Base-by-base conservation (phyloP, 2,797 vertebrate species). In the Cossypha caffra region DNA sequence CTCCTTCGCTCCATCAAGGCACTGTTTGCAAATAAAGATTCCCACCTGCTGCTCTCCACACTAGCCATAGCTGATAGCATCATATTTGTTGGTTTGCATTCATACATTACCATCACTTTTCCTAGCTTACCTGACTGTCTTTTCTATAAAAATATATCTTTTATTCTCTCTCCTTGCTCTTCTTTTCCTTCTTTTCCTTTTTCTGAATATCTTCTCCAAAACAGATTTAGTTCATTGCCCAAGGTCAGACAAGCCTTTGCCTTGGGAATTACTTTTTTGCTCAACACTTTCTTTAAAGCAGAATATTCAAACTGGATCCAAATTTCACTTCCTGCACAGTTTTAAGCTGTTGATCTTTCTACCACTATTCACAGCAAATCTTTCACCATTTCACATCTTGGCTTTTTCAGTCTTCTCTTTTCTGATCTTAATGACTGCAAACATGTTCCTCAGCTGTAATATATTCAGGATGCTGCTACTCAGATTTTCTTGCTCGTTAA, bases 331-430 rank as follows among this genome's bases (percentile, higher is more conserved):
- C 58, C 67, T 72, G 16, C 35, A 51, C 42, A 86, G 24, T 81
- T 94, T 92, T 91, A 91, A 95, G 82, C 55, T 87, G 75, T 82
- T 95, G 88, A 92, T 95, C 59, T 91, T 94, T 93, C 69, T 90
- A 66, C 72, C 57, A 64, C 23, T 79, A 67, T 69, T 93, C 75
- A 58, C 38, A 76, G 78, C 5, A 79, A 93, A 91, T 85, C 78
- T 76, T 90, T 83, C 81, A 93, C 75, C 18, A 58, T 93, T 91
- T 96, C 92, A 96, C 67, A 91, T 91, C 68, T 86, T 87, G 50
- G 35, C 72, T 82, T 85, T 89, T 87, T 50, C 67, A 52, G 67
- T 87, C 57, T 45, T 88, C 71, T 85, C 57, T 93, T 74, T 87
- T 94, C 72, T 94, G 84, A 84, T 92, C 71, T 90, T 94, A 86